Evolutionary conservation across 2,797 vertebrate species (phyloP).

Genomic region (Pangasius djambal): DNA sequence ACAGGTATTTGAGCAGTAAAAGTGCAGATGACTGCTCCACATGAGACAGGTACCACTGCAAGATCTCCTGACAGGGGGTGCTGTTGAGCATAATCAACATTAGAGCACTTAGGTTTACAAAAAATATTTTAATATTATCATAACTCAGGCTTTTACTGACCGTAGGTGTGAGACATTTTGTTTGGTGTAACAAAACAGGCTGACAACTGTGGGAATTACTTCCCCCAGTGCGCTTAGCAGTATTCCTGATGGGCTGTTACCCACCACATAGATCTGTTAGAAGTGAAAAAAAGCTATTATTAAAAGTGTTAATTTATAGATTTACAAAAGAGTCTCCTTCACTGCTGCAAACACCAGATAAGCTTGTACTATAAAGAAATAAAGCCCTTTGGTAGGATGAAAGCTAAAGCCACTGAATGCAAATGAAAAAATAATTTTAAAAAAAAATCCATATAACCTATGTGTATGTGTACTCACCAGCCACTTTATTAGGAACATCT

Average conservation of each 20-base stretch:
- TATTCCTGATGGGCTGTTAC: constrained; percentile 77
- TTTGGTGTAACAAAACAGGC: constrained; percentile 88
- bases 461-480: too few species aligned
- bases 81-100: constrained; percentile 66
- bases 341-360: background rate
- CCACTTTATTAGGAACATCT: background rate
- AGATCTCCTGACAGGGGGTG: constrained; percentile 84
- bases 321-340: background rate
- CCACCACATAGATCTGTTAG: constrained; percentile 86
- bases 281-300: background rate
- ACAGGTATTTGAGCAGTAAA: constrained; percentile 73
- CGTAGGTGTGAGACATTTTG: constrained; percentile 88
- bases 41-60: constrained; percentile 87
- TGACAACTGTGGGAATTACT: constrained; percentile 82
- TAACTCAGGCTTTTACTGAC: constrained; percentile 69
- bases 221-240: constrained; percentile 77
- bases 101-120: background rate
- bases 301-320: background rate
- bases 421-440: background rate
- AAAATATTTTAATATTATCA: background rate
- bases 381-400: background rate
- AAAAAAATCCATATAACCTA: background rate
- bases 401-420: background rate
- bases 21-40: constrained; percentile 68
- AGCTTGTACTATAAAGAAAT: background rate